phyloP scores from a whole-genome alignment of 1,140 invertebrate genomes.

The Dreissena polymorpha region DNA sequence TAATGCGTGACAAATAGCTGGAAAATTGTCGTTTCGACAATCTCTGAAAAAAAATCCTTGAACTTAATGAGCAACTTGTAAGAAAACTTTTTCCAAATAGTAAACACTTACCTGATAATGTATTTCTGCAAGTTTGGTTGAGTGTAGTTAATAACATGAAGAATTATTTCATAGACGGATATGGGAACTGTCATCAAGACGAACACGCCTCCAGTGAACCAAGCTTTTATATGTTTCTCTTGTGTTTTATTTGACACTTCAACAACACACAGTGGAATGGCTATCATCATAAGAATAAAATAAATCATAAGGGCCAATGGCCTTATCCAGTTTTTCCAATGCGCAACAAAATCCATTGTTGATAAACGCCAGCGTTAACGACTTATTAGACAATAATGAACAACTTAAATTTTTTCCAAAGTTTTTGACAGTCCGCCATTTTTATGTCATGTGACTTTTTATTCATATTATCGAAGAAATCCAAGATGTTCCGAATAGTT shows the following conservation, averaged over 20 bases:
- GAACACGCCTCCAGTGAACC: constrained; percentile 93
- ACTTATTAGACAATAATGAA: not conserved
- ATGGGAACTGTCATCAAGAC: constrained; percentile 94
- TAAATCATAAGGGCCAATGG: constrained; percentile 91
- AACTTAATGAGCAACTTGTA: too few species aligned
- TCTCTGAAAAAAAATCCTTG: too few species aligned
- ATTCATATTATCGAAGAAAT: too few species aligned
- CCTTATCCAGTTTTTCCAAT: constrained; percentile 93
- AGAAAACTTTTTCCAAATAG: too few species aligned
- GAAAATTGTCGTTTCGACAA: too few species aligned
- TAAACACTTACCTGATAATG: constrained; percentile 87
- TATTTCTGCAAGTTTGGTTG: constrained; percentile 96
- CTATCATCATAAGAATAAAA: constrained; percentile 88
- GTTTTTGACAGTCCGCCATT: constrained; percentile 45
- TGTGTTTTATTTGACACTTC: constrained; percentile 80
- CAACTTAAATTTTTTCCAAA: constrained; percentile 14
- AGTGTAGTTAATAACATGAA: constrained; percentile 96
- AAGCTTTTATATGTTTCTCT: constrained; percentile 82
- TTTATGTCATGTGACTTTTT: constrained; percentile 55
- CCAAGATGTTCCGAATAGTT: too few species aligned
- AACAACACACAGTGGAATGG: constrained; percentile 90
- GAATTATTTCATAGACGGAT: constrained; percentile 95
- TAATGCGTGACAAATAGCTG: too few species aligned
- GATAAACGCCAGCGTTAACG: not conserved
- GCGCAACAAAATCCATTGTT: constrained; percentile 66